Evolutionary conservation across 1,140 invertebrate species (phyloP), one percentile per base, ranked within the genome.

Genomic region (Hylaeus anthracinus): DNA sequence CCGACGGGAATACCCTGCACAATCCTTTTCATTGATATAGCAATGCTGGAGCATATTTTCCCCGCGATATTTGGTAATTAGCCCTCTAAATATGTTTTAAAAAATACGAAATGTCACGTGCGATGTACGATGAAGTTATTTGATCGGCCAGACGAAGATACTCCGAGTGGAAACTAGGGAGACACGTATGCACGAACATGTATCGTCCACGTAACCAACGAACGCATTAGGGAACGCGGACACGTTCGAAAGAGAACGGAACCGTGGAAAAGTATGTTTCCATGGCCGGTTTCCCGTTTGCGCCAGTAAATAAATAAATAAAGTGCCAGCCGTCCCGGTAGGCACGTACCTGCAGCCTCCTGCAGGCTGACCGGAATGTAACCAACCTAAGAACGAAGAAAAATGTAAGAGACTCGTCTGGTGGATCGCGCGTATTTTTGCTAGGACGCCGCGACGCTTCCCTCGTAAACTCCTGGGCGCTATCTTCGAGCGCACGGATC

Each of bases 301-400:
- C 72, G 10, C 78, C 76, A 86, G 75, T 89, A 90, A 90, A 87
- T 91, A 90, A 91, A 91, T 90, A 91, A 90, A 88, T 89, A 86
- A 90, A 88, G 83, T 55, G 63, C 48, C 58, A 39, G 63, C 69
- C 72, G 75, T 56, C 14, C 65, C n/a, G 65, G 41, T 56, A 48
- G 73, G 48, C 63, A 63, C 53, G 58, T 56, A 63, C 39, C 45
- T n/a, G 55, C 53, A 48, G 14, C n/a, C 65, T 41, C 12, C 1
- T 41, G 10, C 61, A 63, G 37, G 61, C 61, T 64, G 61, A 64
- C 53, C 74, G 43, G 37, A 43, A 56, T 8, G 56, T 51, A 39
- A 15, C 45, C 14, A n/a, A n/a, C 41, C 26, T 39, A 43, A 6
- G 43, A 43, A 6, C 12, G 5, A 51, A 41, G 55, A 14, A 26